These are phyloP conservation scores for Mongoloraphidia duomilia DNA, from an alignment of 2,888 invertebrate genomes.

Conservation along the genomic window DNA sequence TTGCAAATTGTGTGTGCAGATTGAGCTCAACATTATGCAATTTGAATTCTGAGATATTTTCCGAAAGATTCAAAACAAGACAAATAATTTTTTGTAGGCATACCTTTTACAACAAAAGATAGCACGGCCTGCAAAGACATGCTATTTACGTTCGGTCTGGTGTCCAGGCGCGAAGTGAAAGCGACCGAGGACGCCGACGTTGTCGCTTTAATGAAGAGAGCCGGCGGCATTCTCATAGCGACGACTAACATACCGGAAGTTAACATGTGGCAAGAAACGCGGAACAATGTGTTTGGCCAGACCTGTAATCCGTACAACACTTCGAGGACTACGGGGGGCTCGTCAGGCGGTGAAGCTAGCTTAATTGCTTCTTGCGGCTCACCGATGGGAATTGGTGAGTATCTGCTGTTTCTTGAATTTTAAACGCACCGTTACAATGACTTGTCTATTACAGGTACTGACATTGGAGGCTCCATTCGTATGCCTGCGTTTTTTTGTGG, in stretches of 20 bases:
- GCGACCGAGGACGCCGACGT: conserved; percentile 66
- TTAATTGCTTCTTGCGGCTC: conserved; percentile 65
- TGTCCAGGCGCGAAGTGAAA: conserved; percentile 41
- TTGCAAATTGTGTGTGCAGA: no score
- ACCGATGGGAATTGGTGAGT: conserved; percentile 66
- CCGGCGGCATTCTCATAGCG: conserved; percentile 77
- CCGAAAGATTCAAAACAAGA: no score
- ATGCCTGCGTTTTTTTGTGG: conserved; percentile 88
- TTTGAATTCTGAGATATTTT: no score
- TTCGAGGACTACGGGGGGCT: conserved; percentile 77
- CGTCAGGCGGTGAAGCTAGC: conserved; percentile 77
- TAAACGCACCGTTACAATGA: not conserved
- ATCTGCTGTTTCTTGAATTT: not conserved
- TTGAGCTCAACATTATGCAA: no score
- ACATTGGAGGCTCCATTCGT: conserved; percentile 93
- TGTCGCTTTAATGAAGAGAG: conserved; percentile 52
- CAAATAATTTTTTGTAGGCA: conserved; percentile 36
- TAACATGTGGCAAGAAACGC: conserved; percentile 83
- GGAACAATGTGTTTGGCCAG: conserved; percentile 77
- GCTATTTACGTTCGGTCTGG: conserved; percentile 52
- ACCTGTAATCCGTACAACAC: conserved; percentile 86
- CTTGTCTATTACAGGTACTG: conserved; percentile 41
- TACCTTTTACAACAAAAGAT: conserved; percentile 89
- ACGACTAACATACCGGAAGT: conserved; percentile 90
- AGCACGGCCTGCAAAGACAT: conserved; percentile 65